Evolutionary conservation across 2,888 invertebrate genomes (phyloP).

Genomic region (Watsonalla binaria): DNA sequence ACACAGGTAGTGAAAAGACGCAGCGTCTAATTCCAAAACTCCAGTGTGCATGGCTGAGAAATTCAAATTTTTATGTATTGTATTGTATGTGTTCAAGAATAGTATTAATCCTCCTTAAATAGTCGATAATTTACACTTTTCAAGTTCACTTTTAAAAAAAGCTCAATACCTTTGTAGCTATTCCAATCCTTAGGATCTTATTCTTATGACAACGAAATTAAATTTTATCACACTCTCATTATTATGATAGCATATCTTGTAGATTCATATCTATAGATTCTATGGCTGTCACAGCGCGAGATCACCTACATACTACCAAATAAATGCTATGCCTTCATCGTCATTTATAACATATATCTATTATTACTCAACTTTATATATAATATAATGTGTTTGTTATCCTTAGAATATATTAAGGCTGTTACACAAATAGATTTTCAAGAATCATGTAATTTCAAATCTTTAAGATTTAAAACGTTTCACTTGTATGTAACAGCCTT

Average conservation of each 20-base stretch:
- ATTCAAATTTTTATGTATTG: conserved; percentile 40
- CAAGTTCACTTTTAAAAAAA: conserved; percentile 21
- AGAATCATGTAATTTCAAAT: background rate
- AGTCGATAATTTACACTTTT: conserved; percentile 35
- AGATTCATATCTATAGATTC: conserved; percentile 61
- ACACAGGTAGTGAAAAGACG: conserved; percentile 18
- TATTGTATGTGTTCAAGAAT: conserved; percentile 59
- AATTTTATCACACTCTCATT: conserved; percentile 47
- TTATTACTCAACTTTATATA: too few species aligned
- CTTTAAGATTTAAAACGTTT: background rate
- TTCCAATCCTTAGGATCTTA: conserved; percentile 48
- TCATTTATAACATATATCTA: background rate
- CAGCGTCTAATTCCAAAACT: conserved; percentile 16
- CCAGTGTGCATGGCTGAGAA: conserved; percentile 22
- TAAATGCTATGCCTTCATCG: background rate
- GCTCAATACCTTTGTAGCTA: conserved; percentile 23
- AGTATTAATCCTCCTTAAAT: conserved; percentile 48
- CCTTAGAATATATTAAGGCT: background rate
- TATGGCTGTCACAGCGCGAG: conserved; percentile 25
- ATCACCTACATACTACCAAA: background rate
- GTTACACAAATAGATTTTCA: background rate
- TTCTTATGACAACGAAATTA: conserved; percentile 54
- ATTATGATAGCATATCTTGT: conserved; percentile 66
- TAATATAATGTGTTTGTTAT: background rate
- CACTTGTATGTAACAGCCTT: background rate